phyloP scores from a whole-genome alignment of 37 sponge, comb jelly and placozoan genomes.

The Cliona cf. orientalis region DNA sequence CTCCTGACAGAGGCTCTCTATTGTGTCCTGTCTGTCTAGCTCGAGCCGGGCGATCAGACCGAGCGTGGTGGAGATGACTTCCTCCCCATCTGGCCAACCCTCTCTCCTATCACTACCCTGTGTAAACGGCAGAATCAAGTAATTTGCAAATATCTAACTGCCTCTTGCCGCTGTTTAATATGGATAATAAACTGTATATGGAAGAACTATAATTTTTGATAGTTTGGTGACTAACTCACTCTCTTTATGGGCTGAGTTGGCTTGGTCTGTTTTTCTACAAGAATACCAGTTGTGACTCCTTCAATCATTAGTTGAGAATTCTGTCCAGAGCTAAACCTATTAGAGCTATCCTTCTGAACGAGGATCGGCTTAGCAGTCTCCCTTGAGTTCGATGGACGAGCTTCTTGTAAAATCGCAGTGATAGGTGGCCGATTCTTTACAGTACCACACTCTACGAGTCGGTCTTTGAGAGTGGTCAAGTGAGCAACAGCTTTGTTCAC shows the following conservation, averaged over 20 bases:
- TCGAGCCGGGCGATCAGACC: constrained; percentile 46
- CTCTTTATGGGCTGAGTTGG: too few relatives aligned
- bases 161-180: not conserved
- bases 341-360: not conserved
- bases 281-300: constrained; percentile 17
- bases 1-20: constrained; percentile 9
- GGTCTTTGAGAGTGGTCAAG: constrained; percentile 31
- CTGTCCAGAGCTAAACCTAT: not conserved
- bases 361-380: not conserved
- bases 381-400: not conserved
- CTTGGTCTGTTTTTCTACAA: not conserved
- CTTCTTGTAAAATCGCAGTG: not conserved
- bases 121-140: not conserved
- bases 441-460: not conserved
- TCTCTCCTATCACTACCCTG: not conserved
- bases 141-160: not conserved
- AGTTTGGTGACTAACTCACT: too few relatives aligned
- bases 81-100: not conserved
- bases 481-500: constrained; percentile 45
- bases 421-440: not conserved
- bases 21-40: constrained; percentile 45
- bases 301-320: constrained; percentile 2
- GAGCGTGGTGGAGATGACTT: constrained; percentile 11
- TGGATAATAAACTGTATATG: not conserved
- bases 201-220: not conserved